These are phyloP conservation scores for Gymnorhina tibicen DNA, from an alignment of 2,113 vertebrate species.

Conservation along the genomic window DNA sequence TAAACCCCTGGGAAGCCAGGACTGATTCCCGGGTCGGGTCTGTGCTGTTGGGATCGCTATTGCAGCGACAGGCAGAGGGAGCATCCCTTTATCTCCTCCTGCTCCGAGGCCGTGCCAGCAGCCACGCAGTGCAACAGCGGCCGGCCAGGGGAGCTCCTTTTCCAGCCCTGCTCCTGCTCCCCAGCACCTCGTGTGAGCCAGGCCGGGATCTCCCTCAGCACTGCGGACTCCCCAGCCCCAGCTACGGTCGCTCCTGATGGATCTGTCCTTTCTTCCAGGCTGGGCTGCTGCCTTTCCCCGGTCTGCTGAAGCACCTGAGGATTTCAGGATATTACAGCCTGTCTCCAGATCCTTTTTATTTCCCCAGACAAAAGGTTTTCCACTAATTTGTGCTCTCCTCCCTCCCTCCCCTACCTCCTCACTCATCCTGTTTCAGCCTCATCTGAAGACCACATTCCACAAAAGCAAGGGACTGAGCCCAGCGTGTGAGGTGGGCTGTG, in stretches of 20 bases:
- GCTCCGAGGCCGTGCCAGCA: background rate
- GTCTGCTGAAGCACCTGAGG: background rate
- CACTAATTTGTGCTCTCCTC: background rate
- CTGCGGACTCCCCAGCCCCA: background rate
- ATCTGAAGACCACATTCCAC: accelerated
- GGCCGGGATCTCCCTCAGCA: background rate
- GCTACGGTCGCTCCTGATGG: background rate
- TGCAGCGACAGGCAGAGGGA: background rate
- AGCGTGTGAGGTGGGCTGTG: background rate
- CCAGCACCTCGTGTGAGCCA: background rate
- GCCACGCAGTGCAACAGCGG: accelerated
- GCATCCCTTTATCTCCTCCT: background rate
- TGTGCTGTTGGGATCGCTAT: accelerated
- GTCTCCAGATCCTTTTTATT: background rate
- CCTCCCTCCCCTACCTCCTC: background rate
- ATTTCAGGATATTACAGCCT: background rate
- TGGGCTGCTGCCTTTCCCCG: background rate
- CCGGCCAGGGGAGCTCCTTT: background rate
- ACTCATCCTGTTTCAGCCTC: background rate
- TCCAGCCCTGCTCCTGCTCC: background rate
- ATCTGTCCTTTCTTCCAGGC: background rate
- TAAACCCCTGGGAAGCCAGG: background rate
- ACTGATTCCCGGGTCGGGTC: background rate
- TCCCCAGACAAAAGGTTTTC: background rate
- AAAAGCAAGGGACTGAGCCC: background rate